These are phyloP conservation scores for Rhinatrema bivittatum DNA, from an alignment of 2,797 vertebrate genomes.

Conservation along the genomic window DNA sequence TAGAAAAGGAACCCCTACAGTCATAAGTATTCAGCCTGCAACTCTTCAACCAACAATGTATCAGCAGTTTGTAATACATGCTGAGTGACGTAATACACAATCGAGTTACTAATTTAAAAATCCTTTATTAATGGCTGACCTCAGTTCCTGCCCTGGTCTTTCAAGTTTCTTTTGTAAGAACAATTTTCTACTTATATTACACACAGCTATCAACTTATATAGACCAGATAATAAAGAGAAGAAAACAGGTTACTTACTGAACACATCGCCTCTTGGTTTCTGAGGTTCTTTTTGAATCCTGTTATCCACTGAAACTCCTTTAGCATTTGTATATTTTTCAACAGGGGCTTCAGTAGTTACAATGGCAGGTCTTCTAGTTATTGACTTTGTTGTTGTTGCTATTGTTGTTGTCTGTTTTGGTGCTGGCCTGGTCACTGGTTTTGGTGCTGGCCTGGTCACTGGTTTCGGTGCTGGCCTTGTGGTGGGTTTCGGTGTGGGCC, in stretches of 20 bases:
- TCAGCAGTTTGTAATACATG: too few species aligned
- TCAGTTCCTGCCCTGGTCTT: too few species aligned
- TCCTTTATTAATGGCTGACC: too few species aligned
- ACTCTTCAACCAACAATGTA: too few species aligned
- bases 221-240: too few species aligned
- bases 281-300: slow-evolving; percentile 76
- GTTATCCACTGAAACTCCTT: slow-evolving; percentile 67
- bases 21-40: too few species aligned
- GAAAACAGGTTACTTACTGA: slow-evolving; percentile 83
- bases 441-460: slow-evolving; percentile 18
- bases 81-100: too few species aligned
- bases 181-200: not conserved
- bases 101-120: too few species aligned
- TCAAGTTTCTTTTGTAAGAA: not conserved
- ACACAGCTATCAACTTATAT: not conserved
- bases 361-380: slow-evolving; percentile 34
- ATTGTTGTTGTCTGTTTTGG: slow-evolving; percentile 15
- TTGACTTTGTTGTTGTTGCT: slow-evolving; percentile 8
- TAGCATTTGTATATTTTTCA: slow-evolving; percentile 27
- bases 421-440: slow-evolving; percentile 1
- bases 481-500: not conserved
- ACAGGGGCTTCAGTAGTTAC: slow-evolving; percentile 31
- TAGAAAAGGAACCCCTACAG: too few species aligned
- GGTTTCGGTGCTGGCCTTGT: slow-evolving; percentile 16
- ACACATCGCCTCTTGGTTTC: slow-evolving; percentile 91